phyloP scores from a whole-genome alignment of 1,140 invertebrate genomes.

The Drosophila bocki region DNA sequence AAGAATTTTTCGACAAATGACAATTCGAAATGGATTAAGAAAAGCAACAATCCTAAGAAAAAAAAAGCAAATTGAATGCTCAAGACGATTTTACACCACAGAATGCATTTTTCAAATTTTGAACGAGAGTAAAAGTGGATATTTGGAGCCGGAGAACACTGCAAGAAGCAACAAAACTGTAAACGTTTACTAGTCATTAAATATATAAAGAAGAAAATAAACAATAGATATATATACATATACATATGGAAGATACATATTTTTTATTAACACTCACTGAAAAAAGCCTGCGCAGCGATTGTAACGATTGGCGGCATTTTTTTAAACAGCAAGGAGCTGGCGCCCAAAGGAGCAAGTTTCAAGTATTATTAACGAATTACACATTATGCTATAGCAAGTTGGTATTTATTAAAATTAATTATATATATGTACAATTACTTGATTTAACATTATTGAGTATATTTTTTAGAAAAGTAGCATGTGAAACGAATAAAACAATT shows the following conservation, averaged over 20 bases:
- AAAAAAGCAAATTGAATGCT: conserved; percentile 32
- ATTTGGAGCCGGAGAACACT: conserved; percentile 20
- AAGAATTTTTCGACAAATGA: conserved; percentile 70
- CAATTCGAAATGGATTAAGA: conserved; percentile 29
- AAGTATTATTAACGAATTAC: conserved; percentile 80
- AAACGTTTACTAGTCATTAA: conserved; percentile 82
- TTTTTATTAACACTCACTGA: conserved; percentile 74
- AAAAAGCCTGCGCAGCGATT: conserved; percentile 39
- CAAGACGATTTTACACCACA: conserved; percentile 57
- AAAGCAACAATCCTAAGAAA: conserved; percentile 16
- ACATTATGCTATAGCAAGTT: conserved; percentile 79
- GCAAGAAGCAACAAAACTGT: conserved; percentile 53
- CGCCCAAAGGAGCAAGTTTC: conserved; percentile 60
- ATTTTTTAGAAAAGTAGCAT: conserved; percentile 81
- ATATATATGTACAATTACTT: conserved; percentile 76
- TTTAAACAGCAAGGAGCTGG: conserved; percentile 39
- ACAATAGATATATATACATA: conserved; percentile 30
- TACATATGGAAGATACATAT: conserved; percentile 63
- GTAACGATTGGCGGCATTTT: conserved; percentile 56
- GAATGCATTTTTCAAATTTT: conserved; percentile 56
- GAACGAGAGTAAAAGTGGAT: conserved; percentile 15
- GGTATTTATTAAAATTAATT: conserved; percentile 79
- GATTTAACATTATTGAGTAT: conserved; percentile 81
- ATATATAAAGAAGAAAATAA: conserved; percentile 32
- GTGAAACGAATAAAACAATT: conserved; percentile 55